phyloP scores from a whole-genome alignment of 2,888 invertebrate species.

The Stenodera caucasica region DNA sequence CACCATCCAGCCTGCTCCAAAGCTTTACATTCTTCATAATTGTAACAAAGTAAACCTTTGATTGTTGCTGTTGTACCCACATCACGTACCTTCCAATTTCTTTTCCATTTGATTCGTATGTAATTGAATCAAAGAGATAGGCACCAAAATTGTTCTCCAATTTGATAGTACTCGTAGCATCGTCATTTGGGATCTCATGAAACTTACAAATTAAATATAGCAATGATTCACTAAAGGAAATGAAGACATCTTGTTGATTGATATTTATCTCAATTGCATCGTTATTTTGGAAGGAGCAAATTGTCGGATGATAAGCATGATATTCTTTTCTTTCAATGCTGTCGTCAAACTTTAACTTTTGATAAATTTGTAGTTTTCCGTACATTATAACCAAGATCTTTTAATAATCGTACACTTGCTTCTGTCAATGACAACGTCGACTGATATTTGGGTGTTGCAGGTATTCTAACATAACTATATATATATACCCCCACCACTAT shows the following conservation, averaged over 20 bases:
- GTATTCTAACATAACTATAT: too few species aligned
- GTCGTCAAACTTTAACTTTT: too few species aligned
- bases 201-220: slow-evolving; percentile 16
- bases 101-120: slow-evolving; percentile 22
- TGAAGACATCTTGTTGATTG: slow-evolving; percentile 27
- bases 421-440: not conserved
- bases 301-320: too few species aligned
- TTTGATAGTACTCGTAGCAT: not conserved
- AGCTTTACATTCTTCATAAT: slow-evolving; percentile 15
- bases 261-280: slow-evolving; percentile 31
- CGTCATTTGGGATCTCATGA: slow-evolving; percentile 11
- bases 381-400: too few species aligned
- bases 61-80: slow-evolving; percentile 25
- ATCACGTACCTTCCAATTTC: slow-evolving; percentile 23
- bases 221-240: slow-evolving; percentile 15
- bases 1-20: slow-evolving; percentile 19
- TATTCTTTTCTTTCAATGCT: too few species aligned
- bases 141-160: slow-evolving; percentile 23
- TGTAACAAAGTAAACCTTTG: slow-evolving; percentile 17
- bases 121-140: slow-evolving; percentile 22
- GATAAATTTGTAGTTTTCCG: too few species aligned
- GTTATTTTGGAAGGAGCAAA: slow-evolving; percentile 27
- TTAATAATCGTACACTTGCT: too few species aligned
- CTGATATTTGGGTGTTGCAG: not conserved
- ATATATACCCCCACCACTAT: too few species aligned